A percentile compares a stretch with the other conserved stretches of the same genome.
Evolutionary conservation across 2,888 invertebrate genomes (phyloP).

Genomic region (Sipunculus nudus): DNA sequence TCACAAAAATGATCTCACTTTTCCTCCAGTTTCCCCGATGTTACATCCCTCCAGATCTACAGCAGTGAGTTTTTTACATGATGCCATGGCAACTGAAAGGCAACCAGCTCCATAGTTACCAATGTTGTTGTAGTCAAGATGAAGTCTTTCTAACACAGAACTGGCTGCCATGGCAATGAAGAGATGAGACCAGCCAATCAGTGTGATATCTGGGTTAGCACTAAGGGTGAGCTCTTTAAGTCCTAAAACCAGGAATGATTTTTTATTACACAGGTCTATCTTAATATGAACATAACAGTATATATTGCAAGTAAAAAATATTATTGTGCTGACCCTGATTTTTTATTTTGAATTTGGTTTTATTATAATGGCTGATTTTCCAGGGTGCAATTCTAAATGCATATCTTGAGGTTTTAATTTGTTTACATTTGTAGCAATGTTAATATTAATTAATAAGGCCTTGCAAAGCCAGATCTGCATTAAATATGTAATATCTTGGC

Average conservation of each 20-base stretch:
- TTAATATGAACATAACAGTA: too few relatives aligned
- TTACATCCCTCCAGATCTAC: slow-evolving; percentile 57
- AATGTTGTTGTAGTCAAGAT: slow-evolving; percentile 56
- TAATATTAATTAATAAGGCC: too few relatives aligned
- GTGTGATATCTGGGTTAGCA: slow-evolving; percentile 52
- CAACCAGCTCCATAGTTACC: slow-evolving; percentile 54
- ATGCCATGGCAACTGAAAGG: slow-evolving; percentile 50
- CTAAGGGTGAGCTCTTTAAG: slow-evolving; percentile 56
- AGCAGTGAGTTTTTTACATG: slow-evolving; percentile 47
- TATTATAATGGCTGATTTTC: too few relatives aligned
- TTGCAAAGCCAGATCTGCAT: too few relatives aligned
- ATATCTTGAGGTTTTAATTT: too few relatives aligned
- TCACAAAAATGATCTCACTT: slow-evolving; percentile 42
- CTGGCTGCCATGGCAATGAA: slow-evolving; percentile 53
- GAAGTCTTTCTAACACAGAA: slow-evolving; percentile 43
- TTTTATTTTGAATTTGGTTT: too few relatives aligned
- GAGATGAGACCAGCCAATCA: slow-evolving; percentile 53
- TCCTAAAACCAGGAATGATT: slow-evolving; percentile 38
- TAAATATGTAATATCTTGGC: too few relatives aligned
- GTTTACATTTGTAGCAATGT: too few relatives aligned
- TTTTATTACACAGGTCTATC: neutral
- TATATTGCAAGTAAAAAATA: too few relatives aligned
- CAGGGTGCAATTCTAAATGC: too few relatives aligned
- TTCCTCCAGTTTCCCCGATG: slow-evolving; percentile 50
- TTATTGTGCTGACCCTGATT: too few relatives aligned